Percentiles rank a stretch among this genome's conserved stretches.
phyloP scores from a whole-genome alignment of 2,797 vertebrate genomes.

The Pipistrellus nathusii region DNA sequence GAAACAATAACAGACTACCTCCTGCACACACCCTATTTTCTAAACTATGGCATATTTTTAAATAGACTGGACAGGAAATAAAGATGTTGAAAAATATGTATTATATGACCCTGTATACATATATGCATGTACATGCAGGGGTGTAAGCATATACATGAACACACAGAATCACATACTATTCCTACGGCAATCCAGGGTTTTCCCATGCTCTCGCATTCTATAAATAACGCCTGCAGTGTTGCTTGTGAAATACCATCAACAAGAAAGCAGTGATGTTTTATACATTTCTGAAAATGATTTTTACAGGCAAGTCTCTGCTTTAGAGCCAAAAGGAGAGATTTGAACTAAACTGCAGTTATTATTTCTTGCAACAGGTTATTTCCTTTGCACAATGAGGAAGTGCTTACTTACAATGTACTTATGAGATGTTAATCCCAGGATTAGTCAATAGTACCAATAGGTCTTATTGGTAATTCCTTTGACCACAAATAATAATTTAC shows the following conservation, averaged over 20 bases:
- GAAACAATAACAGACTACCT: too few relatives aligned
- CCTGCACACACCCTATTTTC: background rate
- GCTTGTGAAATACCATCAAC: background rate
- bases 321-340: background rate
- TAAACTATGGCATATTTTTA: background rate
- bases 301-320: constrained; percentile 15
- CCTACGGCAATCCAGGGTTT: background rate
- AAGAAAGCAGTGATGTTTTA: constrained; percentile 24
- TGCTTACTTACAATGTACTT: constrained; percentile 54
- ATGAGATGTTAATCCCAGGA: constrained; percentile 20
- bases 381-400: constrained; percentile 44
- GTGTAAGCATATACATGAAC: background rate
- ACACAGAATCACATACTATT: background rate
- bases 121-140: background rate
- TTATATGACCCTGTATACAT: background rate
- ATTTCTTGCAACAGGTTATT: constrained; percentile 55
- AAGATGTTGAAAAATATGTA: background rate
- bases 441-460: constrained; percentile 56
- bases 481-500: constrained; percentile 56
- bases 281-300: constrained; percentile 50
- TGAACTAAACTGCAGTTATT: constrained; percentile 39
- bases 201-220: background rate
- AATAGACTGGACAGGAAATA: constrained; percentile 5
- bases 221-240: background rate
- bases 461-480: constrained; percentile 61